phyloP scores from a whole-genome alignment of 2,113 vertebrate species.

The Turdus rufiventris region DNA sequence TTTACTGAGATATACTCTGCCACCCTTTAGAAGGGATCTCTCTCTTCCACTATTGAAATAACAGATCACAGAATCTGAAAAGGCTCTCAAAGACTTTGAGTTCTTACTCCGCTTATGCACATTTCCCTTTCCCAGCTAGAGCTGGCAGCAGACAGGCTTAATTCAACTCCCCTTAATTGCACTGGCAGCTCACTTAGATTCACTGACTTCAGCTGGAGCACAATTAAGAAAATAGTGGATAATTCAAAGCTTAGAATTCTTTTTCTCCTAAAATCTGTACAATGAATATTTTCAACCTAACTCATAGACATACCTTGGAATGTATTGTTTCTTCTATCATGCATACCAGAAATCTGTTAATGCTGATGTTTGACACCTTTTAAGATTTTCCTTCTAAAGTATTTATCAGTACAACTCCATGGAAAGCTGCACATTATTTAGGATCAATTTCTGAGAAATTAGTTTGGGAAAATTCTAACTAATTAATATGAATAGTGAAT shows the following conservation, averaged over 20 bases:
- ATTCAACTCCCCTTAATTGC: not conserved
- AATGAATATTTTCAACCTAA: not conserved
- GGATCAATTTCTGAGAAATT: conserved; percentile 2
- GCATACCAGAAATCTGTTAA: not conserved
- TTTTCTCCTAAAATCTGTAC: not conserved
- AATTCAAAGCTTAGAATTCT: not conserved
- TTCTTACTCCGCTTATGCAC: not conserved
- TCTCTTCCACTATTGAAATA: not conserved
- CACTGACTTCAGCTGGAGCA: not conserved
- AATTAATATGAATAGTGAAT: not conserved
- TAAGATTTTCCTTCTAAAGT: not conserved
- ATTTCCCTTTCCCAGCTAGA: not conserved
- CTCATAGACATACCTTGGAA: not conserved
- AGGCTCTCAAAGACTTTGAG: not conserved
- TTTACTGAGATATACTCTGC: not conserved
- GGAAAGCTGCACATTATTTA: not conserved
- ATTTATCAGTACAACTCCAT: not conserved
- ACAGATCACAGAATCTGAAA: not conserved
- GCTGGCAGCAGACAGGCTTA: not conserved
- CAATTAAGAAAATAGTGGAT: not conserved
- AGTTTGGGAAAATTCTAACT: not conserved
- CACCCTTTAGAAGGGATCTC: not conserved
- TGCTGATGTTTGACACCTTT: not conserved
- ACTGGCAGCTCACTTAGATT: not conserved
- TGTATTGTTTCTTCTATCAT: not conserved